Evolutionary conservation across 2,113 vertebrate species (phyloP), one percentile per base, ranked within the genome.

Genomic region (Cinclus mexicanus): DNA sequence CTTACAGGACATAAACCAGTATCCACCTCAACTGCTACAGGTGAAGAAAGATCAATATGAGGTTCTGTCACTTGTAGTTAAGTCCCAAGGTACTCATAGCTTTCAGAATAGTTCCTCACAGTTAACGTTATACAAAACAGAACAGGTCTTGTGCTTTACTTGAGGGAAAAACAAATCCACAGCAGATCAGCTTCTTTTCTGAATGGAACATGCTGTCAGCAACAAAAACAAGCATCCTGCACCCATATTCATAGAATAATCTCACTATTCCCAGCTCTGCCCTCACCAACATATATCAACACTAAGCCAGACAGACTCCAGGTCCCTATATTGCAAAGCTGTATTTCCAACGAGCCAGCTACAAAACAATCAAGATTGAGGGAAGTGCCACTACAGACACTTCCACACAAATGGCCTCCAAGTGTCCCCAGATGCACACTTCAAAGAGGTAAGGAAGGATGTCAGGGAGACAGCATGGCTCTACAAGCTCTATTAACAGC

Each of bases 401-500:
- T 71, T 83, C 56, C 52, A 39, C 7, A 50, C 4, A 57, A 81
- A 75, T 2, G 4, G 42, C 31, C 23, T 67, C 16, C 5, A 68
- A 64, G 15, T 24, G 19, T 83, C 46, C 21, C 49, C 53, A 80
- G 37, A 80, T 33, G 24, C n/a, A 47, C 0, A 3, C 35, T 15
- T 79, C 5, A 71, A 94, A 87, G 60, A 77, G 25, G n/a, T 50
- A 83, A 80, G 53, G 49, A 84, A 71, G 49, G 50, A 74, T 80
- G n/a, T 52, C 35, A 78, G 28, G 7, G 9, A 60, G 41, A 78
- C 22, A 69, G 20, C 0, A 0, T 10, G 12, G 25, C 29, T 64
- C 39, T 53, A 33, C 5, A 19, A 60, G 67, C 11, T 22, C 31
- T 49, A 5, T 11, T 15, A 46, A 37, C 5, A 67, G 10, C 21